Evolutionary conservation across 2,888 invertebrate genomes (phyloP).

Genomic region (Meiosimyza decipiens): DNA sequence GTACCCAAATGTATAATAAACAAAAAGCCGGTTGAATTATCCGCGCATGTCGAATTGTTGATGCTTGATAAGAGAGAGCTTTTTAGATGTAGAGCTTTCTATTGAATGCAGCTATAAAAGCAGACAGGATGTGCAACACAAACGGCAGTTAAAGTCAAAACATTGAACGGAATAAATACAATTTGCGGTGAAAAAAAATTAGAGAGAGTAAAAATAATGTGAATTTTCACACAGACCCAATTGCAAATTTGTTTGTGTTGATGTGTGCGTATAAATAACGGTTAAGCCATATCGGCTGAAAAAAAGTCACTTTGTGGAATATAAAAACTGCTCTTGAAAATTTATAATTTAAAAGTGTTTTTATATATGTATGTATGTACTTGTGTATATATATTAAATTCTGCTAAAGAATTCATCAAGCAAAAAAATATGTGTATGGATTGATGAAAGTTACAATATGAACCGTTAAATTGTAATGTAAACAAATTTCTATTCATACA

Average conservation of each 20-base stretch:
- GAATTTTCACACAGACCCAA: not conserved
- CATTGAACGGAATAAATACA: not conserved
- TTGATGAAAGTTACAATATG: too few species aligned
- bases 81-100: not conserved
- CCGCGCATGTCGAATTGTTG: constrained; percentile 14
- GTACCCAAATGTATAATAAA: not conserved
- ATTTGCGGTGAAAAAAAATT: too few species aligned
- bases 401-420: too few species aligned
- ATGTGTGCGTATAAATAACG: not conserved
- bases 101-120: constrained; percentile 2
- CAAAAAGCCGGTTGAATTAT: constrained; percentile 27
- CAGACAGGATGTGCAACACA: not conserved
- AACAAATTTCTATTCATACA: too few species aligned
- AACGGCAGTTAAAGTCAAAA: not conserved
- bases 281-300: not conserved
- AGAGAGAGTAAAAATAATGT: too few species aligned
- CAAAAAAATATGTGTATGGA: too few species aligned
- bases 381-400: too few species aligned
- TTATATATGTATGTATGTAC: too few species aligned
- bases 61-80: not conserved
- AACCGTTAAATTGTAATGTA: too few species aligned
- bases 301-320: too few species aligned
- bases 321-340: too few species aligned
- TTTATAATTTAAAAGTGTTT: too few species aligned
- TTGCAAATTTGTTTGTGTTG: not conserved